Evolutionary conservation across 2,888 invertebrate genomes (phyloP).

Genomic region (Sesia bembeciformis): DNA sequence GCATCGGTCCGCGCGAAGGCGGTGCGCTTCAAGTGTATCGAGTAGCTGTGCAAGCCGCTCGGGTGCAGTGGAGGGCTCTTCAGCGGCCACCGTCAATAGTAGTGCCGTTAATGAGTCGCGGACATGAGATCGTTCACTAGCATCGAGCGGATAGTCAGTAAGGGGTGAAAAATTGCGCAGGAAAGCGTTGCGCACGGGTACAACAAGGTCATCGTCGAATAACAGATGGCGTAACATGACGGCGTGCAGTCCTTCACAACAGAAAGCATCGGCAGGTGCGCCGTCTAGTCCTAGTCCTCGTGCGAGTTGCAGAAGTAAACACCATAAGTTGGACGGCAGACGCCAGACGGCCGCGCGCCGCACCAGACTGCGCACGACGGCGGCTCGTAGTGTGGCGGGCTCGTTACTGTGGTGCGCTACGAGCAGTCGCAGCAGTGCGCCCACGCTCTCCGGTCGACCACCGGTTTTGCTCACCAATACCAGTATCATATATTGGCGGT

Average conservation of each 20-base stretch:
- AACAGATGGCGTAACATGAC: constrained; percentile 36
- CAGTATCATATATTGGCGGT: constrained; percentile 41
- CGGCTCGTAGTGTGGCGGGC: constrained; percentile 35
- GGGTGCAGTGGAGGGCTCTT: not conserved
- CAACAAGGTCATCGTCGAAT: constrained; percentile 12
- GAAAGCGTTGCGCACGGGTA: constrained; percentile 21
- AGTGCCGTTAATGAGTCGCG: constrained; percentile 15
- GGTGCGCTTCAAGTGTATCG: not conserved
- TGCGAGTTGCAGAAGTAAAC: constrained; percentile 29
- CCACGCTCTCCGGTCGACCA: constrained; percentile 26
- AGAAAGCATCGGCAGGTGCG: constrained; percentile 21
- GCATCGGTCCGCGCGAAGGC: constrained; percentile 3
- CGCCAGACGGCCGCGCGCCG: constrained; percentile 45
- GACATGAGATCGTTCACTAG: constrained; percentile 22
- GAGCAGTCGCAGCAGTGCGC: constrained; percentile 27
- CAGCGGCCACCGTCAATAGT: constrained; percentile 16
- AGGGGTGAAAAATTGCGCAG: constrained; percentile 29
- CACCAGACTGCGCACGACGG: constrained; percentile 43
- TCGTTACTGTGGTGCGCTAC: constrained; percentile 33
- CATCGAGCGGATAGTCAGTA: constrained; percentile 27
- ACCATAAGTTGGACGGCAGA: constrained; percentile 32
- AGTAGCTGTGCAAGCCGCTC: not conserved
- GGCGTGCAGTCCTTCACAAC: constrained; percentile 43
- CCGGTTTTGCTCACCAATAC: constrained; percentile 53
- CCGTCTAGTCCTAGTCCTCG: constrained; percentile 45